Percentiles rank a stretch among this genome's conserved stretches.
Conservation (phyloP, 1,140 invertebrate genomes). For the Eumeta japonica region DNA sequence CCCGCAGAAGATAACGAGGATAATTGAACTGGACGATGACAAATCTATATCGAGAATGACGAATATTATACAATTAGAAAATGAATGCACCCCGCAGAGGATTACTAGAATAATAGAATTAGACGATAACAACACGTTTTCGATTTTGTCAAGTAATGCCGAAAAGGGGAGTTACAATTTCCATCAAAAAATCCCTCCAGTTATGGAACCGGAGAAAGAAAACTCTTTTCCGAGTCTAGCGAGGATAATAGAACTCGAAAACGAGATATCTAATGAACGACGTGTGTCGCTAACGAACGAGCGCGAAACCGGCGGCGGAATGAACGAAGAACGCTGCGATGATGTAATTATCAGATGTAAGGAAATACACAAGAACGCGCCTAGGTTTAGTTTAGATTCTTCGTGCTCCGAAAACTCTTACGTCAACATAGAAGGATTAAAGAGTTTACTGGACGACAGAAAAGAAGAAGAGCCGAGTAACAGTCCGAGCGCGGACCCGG, state of each 20-base stretch:
- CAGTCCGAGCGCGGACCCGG: slow-evolving; percentile 24
- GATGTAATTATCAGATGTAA: slow-evolving; percentile 38
- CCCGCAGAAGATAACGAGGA: slow-evolving; percentile 31
- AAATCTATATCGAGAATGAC: neutral
- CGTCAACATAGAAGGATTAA: slow-evolving; percentile 52
- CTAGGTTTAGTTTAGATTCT: slow-evolving; percentile 54
- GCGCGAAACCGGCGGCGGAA: slow-evolving; percentile 41
- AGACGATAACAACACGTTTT: slow-evolving; percentile 38
- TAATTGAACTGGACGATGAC: slow-evolving; percentile 24
- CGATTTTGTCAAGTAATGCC: slow-evolving; percentile 24
- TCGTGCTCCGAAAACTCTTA: slow-evolving; percentile 57
- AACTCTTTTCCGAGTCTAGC: slow-evolving; percentile 44
- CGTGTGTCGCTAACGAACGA: slow-evolving; percentile 47
- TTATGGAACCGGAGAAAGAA: slow-evolving; percentile 41
- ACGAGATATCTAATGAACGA: slow-evolving; percentile 49
- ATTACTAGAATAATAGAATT: slow-evolving; percentile 49
- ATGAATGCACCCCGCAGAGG: slow-evolving; percentile 36
- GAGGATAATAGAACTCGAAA: slow-evolving; percentile 55
- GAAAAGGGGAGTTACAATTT: slow-evolving; percentile 28
- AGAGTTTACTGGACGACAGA: slow-evolving; percentile 51
- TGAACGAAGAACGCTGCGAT: slow-evolving; percentile 29
- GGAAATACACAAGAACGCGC: slow-evolving; percentile 42
- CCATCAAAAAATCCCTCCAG: slow-evolving; percentile 31
- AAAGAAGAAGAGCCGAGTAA: slow-evolving; percentile 37
- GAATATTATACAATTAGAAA: slow-evolving; percentile 24